These are phyloP conservation scores for Leptopterna dolabrata DNA, from an alignment of 2,888 invertebrate genomes.

Conservation along the genomic window DNA sequence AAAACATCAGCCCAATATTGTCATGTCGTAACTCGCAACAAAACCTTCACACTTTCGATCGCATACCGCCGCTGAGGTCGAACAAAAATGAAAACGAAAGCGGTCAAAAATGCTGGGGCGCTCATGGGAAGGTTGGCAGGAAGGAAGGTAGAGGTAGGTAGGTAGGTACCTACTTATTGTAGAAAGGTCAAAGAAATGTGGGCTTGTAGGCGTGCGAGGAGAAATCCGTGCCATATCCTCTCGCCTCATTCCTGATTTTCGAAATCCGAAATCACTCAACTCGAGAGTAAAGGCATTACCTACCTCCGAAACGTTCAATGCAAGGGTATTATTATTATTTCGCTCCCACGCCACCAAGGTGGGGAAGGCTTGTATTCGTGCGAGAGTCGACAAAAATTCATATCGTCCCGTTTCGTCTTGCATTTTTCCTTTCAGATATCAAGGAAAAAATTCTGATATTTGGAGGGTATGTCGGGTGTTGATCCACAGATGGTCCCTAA, in stretches of 20 bases:
- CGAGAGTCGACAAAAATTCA: no score
- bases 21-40: not conserved
- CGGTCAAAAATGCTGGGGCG: not conserved
- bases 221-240: conserved; percentile 4
- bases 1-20: no score
- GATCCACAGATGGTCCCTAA: no score
- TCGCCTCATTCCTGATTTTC: not conserved
- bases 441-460: no score
- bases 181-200: conserved; percentile 25
- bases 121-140: not conserved
- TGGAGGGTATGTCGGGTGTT: no score
- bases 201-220: not conserved
- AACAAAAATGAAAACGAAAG: conserved; percentile 9
- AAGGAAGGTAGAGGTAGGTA: no score
- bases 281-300: not conserved
- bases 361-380: no score
- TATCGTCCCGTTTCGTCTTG: no score
- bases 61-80: not conserved
- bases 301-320: no score
- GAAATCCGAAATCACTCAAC: not conserved
- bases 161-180: not conserved
- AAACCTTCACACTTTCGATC: not conserved
- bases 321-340: no score
- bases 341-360: no score
- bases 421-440: no score